Evolutionary conservation across 2,888 invertebrate genomes (phyloP).

Genomic region (Chaetogeoica ovagalla): DNA sequence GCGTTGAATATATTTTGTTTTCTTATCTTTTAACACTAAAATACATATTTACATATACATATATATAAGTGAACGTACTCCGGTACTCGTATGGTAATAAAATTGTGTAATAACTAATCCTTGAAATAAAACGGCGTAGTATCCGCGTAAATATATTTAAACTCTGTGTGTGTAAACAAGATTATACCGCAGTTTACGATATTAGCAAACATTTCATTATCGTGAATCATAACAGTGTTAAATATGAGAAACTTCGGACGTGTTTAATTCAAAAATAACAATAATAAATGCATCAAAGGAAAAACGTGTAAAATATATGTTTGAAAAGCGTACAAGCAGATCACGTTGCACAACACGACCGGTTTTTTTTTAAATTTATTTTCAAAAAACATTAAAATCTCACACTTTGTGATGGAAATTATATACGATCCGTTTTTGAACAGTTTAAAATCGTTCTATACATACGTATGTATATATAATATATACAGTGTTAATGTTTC

Average conservation of each 20-base stretch:
- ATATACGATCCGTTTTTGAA: no score
- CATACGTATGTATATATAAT: no score
- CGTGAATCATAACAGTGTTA: not conserved
- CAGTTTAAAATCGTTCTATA: not conserved
- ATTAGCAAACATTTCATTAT: not conserved
- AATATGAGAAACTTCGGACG: not conserved
- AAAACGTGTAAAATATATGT: no score
- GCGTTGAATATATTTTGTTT: not conserved
- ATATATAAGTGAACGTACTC: not conserved
- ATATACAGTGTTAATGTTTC: not conserved
- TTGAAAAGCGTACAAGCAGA: no score
- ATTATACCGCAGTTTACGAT: not conserved
- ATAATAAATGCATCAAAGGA: no score
- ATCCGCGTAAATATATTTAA: not conserved
- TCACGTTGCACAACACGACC: not conserved
- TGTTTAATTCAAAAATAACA: no score
- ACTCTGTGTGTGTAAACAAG: not conserved
- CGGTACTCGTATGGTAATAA: not conserved
- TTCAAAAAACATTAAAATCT: not conserved
- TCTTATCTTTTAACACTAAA: not conserved
- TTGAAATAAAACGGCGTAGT: not conserved
- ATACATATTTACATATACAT: not conserved
- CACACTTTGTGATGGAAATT: not conserved
- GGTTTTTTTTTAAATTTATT: not conserved
- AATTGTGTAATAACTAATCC: slow-evolving; percentile 1